phyloP scores from a whole-genome alignment of 2,113 vertebrate genomes.

The Oncorhynchus kisutch region DNA sequence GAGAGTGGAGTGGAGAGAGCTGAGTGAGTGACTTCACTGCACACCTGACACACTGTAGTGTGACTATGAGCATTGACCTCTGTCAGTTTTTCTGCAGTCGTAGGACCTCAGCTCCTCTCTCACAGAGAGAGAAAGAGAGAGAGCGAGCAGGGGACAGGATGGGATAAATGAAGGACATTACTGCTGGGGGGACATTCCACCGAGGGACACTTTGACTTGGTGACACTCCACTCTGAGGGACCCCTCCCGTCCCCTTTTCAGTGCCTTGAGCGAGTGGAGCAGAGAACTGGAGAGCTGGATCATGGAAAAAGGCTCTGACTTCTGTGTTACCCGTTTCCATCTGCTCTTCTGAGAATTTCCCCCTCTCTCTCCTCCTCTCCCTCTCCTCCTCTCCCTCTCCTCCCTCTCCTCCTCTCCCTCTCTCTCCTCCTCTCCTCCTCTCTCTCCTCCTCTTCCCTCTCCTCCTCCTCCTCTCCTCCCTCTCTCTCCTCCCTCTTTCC shows the following conservation, averaged over 20 bases:
- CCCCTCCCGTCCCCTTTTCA: conserved; percentile 48
- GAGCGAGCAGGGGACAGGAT: conserved; percentile 1
- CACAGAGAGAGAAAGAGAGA: background rate
- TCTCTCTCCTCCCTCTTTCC: background rate
- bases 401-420: background rate
- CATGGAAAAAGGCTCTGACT: conserved; percentile 67
- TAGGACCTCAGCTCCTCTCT: background rate
- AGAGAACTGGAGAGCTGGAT: conserved; percentile 19
- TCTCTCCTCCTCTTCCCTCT: too few relatives aligned
- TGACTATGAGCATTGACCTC: background rate
- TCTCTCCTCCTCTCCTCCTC: conserved; percentile 1
- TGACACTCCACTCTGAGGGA: background rate
- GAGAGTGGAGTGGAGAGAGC: conserved; percentile 8
- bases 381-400: conserved; percentile 17
- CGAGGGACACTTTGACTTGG: conserved; percentile 53
- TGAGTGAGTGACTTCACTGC: conserved; percentile 2
- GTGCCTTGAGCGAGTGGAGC: conserved; percentile 66
- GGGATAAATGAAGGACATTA: conserved; percentile 65
- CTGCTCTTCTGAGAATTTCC: conserved; percentile 41
- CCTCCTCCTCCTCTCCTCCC: conserved; percentile 25
- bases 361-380: conserved; percentile 13
- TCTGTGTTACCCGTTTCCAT: conserved; percentile 60
- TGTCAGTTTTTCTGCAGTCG: background rate
- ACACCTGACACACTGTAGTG: too few relatives aligned
- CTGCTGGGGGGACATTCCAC: conserved; percentile 50